A percentile compares a stretch with the other conserved stretches of the same genome.
Evolutionary conservation across 2,113 vertebrate genomes (phyloP).

Genomic region (Rutilus rutilus): DNA sequence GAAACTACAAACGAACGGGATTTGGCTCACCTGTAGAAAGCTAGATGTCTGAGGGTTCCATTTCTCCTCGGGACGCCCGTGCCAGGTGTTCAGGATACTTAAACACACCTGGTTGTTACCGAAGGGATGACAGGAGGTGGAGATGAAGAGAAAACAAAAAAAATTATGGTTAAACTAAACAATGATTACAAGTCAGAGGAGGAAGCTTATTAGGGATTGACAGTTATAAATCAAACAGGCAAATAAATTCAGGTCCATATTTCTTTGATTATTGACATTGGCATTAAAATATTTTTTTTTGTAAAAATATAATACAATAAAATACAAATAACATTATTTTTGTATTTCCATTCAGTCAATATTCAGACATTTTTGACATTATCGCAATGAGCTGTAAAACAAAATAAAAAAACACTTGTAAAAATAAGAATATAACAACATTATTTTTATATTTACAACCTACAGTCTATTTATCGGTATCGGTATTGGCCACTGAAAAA

Average conservation of each 20-base stretch:
- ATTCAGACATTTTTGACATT: no score
- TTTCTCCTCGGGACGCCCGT: conserved; percentile 97
- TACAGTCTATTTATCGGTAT: neutral
- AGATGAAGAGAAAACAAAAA: neutral
- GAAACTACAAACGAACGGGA: neutral
- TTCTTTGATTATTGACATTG: neutral
- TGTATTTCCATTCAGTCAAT: no score
- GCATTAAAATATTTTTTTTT: no score
- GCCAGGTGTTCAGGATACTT: conserved; percentile 99
- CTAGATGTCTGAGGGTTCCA: conserved; percentile 99
- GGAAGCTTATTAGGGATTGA: neutral
- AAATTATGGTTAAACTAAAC: neutral
- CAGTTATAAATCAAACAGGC: neutral
- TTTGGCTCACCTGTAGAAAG: conserved; percentile 91
- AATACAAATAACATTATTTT: no score
- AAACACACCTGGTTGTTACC: conserved; percentile 88
- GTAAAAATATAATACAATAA: no score
- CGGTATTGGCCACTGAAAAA: neutral
- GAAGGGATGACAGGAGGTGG: neutral
- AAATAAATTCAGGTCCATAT: neutral
- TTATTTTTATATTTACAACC: neutral
- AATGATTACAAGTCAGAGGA: neutral
- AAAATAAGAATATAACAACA: no score
- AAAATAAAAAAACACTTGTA: no score
- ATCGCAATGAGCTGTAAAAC: no score